phyloP scores from a whole-genome alignment of 2,113 vertebrate species.

The Lasiurus cinereus region DNA sequence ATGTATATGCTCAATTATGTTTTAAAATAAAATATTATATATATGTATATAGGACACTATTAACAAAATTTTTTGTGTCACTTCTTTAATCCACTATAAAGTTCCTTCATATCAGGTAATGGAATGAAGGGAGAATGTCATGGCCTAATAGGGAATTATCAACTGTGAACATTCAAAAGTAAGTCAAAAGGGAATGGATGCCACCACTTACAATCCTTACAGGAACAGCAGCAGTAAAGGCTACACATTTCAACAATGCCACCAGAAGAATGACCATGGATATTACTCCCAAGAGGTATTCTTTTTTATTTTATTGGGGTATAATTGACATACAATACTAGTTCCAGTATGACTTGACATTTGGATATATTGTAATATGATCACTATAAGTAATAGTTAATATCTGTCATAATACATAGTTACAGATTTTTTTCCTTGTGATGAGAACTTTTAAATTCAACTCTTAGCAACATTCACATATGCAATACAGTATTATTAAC shows the following conservation, averaged over 20 bases:
- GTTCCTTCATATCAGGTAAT: conserved; percentile 4
- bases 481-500: neutral
- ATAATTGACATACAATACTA: neutral
- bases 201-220: neutral
- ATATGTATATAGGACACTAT: conserved; percentile 84
- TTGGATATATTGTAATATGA: neutral
- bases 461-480: neutral
- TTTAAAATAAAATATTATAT: conserved; percentile 91
- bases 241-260: neutral
- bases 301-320: neutral
- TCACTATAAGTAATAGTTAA: neutral
- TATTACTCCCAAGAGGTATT: neutral
- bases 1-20: conserved; percentile 86
- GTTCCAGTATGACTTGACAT: neutral
- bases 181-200: neutral
- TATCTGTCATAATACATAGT: neutral
- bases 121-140: neutral
- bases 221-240: neutral
- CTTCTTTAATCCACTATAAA: conserved; percentile 54
- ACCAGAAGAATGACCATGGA: neutral
- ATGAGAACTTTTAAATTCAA: neutral
- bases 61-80: conserved; percentile 58
- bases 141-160: neutral
- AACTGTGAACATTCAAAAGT: neutral
- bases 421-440: neutral